phyloP scores from a whole-genome alignment of 2,113 vertebrate genomes.

The Scartelaos histophorus region DNA sequence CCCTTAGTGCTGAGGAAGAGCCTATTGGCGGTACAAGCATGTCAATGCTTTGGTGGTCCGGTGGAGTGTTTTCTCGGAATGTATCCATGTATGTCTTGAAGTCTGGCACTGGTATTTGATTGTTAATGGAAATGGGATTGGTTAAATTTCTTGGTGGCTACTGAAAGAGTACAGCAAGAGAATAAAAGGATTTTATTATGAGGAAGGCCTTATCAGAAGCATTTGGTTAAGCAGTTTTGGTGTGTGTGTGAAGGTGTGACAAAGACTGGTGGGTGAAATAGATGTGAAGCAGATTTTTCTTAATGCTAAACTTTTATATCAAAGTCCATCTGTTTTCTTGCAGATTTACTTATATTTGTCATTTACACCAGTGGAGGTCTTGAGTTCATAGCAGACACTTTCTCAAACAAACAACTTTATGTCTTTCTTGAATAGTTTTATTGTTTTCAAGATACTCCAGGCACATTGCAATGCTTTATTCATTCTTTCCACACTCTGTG shows the following conservation, averaged over 20 bases:
- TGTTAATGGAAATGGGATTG: constrained; percentile 4
- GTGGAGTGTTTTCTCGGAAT: constrained; percentile 26
- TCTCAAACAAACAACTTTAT: too few relatives aligned
- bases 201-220: constrained; percentile 44
- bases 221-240: constrained; percentile 27
- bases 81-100: not conserved
- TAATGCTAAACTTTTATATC: constrained; percentile 3
- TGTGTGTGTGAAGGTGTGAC: constrained; percentile 20
- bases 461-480: not conserved
- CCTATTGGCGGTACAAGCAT: constrained; percentile 28
- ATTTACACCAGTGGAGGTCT: not conserved
- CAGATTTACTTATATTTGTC: constrained; percentile 18
- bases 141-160: constrained; percentile 40
- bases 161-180: too few relatives aligned
- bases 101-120: too few relatives aligned
- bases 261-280: constrained; percentile 28
- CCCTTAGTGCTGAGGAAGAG: constrained; percentile 19
- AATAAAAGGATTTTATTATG: constrained; percentile 39
- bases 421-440: not conserved
- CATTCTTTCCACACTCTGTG: not conserved
- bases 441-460: not conserved
- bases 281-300: not conserved
- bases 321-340: constrained; percentile 11
- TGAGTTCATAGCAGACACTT: too few relatives aligned
- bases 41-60: constrained; percentile 19